Percentiles rank a stretch among this genome's conserved stretches.
Evolutionary conservation across 2,797 vertebrate species (phyloP).

Genomic region (Brachyalestes nurse): DNA sequence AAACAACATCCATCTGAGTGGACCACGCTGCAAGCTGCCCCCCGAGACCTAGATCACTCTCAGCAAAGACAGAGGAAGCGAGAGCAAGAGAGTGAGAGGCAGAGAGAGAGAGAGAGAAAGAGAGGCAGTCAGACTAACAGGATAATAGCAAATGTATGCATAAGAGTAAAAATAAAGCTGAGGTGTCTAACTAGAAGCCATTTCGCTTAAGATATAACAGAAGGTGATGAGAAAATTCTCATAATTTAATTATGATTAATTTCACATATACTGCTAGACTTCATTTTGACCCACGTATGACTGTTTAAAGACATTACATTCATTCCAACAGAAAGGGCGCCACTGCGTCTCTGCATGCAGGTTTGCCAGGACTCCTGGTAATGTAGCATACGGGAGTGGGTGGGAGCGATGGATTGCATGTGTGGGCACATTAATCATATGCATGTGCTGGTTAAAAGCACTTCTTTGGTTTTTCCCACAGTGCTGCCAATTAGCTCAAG

Average conservation of each 20-base stretch:
- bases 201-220: constrained; percentile 63
- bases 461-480: constrained; percentile 20
- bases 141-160: constrained; percentile 48
- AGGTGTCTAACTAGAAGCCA: constrained; percentile 36
- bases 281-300: constrained; percentile 45
- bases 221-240: constrained; percentile 63
- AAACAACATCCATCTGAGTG: constrained; percentile 71
- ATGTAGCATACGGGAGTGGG: constrained; percentile 59
- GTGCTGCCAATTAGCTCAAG: constrained; percentile 19
- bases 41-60: constrained; percentile 45
- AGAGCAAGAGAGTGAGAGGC: constrained; percentile 6
- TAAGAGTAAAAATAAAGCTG: constrained; percentile 40
- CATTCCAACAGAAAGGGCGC: constrained; percentile 58
- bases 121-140: constrained; percentile 16
- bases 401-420: constrained; percentile 67
- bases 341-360: constrained; percentile 62
- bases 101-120: neutral
- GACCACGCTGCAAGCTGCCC: constrained; percentile 60
- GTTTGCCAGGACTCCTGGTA: constrained; percentile 59
- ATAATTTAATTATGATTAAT: constrained; percentile 53
- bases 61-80: constrained; percentile 27
- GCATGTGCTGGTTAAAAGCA: constrained; percentile 63
- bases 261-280: constrained; percentile 39
- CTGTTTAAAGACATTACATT: constrained; percentile 47
- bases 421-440: constrained; percentile 74